These are phyloP conservation scores for Discoglossus pictus DNA, from an alignment of 2,797 vertebrate species.

Conservation along the genomic window DNA sequence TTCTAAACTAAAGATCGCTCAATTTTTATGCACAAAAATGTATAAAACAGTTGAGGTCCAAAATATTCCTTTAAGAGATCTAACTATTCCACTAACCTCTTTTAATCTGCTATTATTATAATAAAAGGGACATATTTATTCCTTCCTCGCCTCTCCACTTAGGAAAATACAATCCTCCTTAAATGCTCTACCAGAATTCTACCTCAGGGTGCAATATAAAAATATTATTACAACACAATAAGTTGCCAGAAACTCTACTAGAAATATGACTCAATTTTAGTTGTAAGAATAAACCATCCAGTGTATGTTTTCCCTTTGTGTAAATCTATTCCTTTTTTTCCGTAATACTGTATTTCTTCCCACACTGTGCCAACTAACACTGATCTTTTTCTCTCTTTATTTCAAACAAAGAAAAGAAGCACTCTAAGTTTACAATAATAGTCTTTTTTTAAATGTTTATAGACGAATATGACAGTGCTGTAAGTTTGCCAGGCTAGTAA, in stretches of 20 bases:
- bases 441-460: background rate
- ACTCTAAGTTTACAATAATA: background rate
- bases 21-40: too few species aligned
- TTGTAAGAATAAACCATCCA: background rate
- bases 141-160: too few species aligned
- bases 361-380: background rate
- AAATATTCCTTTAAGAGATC: too few species aligned
- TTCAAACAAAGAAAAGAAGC: background rate
- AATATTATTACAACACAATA: slow-evolving; percentile 3
- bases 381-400: slow-evolving; percentile 3
- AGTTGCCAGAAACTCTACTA: background rate
- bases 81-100: too few species aligned
- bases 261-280: background rate
- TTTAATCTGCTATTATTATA: too few species aligned
- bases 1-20: too few species aligned
- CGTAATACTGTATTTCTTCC: background rate
- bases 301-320: background rate
- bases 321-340: slow-evolving; percentile 4
- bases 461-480: background rate
- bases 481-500: background rate
- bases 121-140: too few species aligned
- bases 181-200: background rate
- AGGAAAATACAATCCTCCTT: too few species aligned
- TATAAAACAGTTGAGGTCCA: too few species aligned
- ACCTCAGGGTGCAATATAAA: background rate